phyloP scores from a whole-genome alignment of 1,140 invertebrate genomes.

The Trichonephila clavipes region DNA sequence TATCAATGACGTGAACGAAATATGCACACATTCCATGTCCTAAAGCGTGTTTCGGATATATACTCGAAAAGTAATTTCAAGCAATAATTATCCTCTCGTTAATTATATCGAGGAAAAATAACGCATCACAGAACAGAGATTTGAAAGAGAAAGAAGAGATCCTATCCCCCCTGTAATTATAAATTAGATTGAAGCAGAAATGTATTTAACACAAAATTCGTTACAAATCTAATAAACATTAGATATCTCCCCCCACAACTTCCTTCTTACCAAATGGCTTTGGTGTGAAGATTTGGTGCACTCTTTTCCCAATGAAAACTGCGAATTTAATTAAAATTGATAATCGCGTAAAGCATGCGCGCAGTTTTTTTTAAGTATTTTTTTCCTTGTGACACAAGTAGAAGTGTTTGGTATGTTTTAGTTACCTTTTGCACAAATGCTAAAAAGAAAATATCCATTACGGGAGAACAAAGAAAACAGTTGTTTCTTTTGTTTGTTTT shows the following conservation, averaged over 20 bases:
- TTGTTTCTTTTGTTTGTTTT: no score
- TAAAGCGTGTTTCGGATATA: not conserved
- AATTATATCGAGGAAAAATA: slow-evolving; percentile 10
- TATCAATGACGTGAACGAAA: not conserved
- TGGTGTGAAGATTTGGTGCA: not conserved
- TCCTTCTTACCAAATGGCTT: not conserved
- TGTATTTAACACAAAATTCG: slow-evolving; percentile 39
- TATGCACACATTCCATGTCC: not conserved
- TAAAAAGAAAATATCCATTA: no score
- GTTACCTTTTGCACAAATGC: no score
- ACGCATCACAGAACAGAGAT: not conserved
- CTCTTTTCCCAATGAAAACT: not conserved
- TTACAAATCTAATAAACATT: slow-evolving; percentile 63
- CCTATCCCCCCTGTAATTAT: slow-evolving; percentile 10
- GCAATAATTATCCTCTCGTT: slow-evolving; percentile 4
- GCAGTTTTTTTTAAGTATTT: not conserved
- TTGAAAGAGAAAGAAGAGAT: not conserved
- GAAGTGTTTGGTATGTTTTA: not conserved
- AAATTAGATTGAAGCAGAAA: slow-evolving; percentile 45
- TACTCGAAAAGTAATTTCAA: not conserved
- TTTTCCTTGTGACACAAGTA: not conserved
- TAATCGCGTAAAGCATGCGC: not conserved
- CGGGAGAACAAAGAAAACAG: no score
- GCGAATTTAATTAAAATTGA: slow-evolving; percentile 29
- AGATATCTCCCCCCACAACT: not conserved